These are phyloP conservation scores for Drosophila lacertosa DNA, from an alignment of 1,140 invertebrate species.

Conservation along the genomic window DNA sequence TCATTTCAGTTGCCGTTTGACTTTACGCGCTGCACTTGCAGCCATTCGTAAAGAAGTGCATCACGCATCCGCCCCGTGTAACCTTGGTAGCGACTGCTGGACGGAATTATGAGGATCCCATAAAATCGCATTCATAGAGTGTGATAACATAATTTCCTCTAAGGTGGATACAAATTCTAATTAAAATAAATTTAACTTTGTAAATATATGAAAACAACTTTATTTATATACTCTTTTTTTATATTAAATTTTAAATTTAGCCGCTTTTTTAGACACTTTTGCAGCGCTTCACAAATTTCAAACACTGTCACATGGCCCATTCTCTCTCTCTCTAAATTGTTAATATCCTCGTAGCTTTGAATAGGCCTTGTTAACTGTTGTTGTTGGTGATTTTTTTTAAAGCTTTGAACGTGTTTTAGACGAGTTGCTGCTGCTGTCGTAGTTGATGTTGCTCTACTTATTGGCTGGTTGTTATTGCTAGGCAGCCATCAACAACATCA, in stretches of 20 bases:
- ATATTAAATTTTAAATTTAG: no score
- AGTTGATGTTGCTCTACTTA: conserved; percentile 40
- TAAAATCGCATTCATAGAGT: background rate
- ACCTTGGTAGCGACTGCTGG: conserved; percentile 1
- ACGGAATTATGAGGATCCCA: background rate
- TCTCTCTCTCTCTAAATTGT: background rate
- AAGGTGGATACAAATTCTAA: no score
- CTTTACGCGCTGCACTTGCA: conserved; percentile 13
- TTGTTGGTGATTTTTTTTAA: conserved; percentile 3
- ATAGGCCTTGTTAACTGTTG: conserved; percentile 18
- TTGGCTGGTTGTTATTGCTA: conserved; percentile 62
- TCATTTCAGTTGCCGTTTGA: conserved; percentile 65
- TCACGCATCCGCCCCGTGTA: conserved; percentile 36
- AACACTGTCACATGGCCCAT: no score
- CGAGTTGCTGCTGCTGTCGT: conserved; percentile 30
- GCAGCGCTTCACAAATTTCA: no score
- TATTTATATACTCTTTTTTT: no score
- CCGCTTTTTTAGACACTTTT: no score
- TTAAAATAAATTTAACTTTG: no score
- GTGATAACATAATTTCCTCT: background rate
- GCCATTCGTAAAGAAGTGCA: conserved; percentile 28
- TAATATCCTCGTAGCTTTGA: conserved; percentile 9
- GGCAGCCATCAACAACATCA: conserved; percentile 74
- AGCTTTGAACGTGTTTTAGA: conserved; percentile 10
- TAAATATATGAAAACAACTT: no score